phyloP scores from a whole-genome alignment of 2,797 vertebrate species.

The Nyctibius grandis region DNA sequence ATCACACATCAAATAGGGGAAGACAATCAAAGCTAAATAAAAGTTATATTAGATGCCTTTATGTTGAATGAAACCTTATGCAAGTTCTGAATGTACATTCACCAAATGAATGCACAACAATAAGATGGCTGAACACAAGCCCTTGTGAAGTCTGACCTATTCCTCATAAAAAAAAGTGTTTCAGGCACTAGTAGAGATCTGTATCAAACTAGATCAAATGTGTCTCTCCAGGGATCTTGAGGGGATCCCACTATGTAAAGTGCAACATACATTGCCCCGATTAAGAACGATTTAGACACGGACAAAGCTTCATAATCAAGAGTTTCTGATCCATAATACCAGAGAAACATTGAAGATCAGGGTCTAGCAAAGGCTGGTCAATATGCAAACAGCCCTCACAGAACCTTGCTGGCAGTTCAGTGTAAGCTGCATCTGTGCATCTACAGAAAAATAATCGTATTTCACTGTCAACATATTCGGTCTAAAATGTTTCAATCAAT shows the following conservation, averaged over 20 bases:
- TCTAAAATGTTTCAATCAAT: not conserved
- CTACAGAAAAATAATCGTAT: not conserved
- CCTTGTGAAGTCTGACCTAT: not conserved
- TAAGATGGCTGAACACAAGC: accelerated
- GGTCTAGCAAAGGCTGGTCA: not conserved
- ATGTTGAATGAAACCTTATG: not conserved
- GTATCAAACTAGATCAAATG: accelerated
- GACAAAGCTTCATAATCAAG: not conserved
- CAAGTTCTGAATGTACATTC: not conserved
- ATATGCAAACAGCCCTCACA: not conserved
- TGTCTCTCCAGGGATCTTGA: not conserved
- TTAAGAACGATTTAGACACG: not conserved
- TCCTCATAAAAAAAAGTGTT: not conserved
- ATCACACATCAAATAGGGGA: not conserved
- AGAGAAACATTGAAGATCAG: not conserved
- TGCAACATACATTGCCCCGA: not conserved
- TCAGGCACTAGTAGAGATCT: not conserved
- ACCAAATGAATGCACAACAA: not conserved
- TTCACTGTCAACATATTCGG: not conserved
- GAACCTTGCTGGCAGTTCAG: not conserved
- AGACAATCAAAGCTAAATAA: not conserved
- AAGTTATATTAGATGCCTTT: not conserved
- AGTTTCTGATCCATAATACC: not conserved
- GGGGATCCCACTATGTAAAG: not conserved
- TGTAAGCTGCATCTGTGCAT: not conserved